Conservation (phyloP, 2,888 invertebrate genomes). For the Drosophila peninsularis region DNA sequence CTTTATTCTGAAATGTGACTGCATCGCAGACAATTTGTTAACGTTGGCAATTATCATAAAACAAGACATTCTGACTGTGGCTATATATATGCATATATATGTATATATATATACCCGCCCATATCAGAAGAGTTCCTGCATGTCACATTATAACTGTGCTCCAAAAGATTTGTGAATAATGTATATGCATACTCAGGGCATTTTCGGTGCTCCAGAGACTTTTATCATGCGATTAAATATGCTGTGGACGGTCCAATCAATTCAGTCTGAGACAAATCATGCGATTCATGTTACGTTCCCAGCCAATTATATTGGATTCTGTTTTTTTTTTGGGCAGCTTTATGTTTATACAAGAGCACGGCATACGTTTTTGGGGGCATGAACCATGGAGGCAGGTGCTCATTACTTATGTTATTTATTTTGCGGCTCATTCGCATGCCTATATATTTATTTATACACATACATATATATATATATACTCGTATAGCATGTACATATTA, state of each 20-base stretch:
- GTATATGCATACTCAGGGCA: neutral
- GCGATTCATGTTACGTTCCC: constrained; percentile 1
- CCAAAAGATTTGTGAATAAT: neutral
- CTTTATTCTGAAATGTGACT: neutral
- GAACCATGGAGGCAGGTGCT: constrained; percentile 59
- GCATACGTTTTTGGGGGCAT: constrained; percentile 54
- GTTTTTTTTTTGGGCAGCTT: constrained; percentile 8
- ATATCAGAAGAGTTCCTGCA: neutral
- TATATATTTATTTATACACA: neutral
- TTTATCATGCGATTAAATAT: neutral
- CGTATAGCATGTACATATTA: constrained; percentile 43
- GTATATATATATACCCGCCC: neutral
- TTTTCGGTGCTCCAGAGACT: too few species aligned
- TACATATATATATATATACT: constrained; percentile 13
- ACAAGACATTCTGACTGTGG: neutral
- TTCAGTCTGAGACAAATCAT: neutral
- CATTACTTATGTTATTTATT: constrained; percentile 30
- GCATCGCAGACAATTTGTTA: neutral
- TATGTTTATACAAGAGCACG: constrained; percentile 23
- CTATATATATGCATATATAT: neutral
- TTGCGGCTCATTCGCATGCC: neutral
- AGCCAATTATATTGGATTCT: constrained; percentile 10
- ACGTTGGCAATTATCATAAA: neutral
- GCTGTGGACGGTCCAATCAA: neutral
- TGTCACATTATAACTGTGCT: neutral